Base-by-base conservation (phyloP, 1,140 invertebrate species). In the Euwallacea fornicatus region DNA sequence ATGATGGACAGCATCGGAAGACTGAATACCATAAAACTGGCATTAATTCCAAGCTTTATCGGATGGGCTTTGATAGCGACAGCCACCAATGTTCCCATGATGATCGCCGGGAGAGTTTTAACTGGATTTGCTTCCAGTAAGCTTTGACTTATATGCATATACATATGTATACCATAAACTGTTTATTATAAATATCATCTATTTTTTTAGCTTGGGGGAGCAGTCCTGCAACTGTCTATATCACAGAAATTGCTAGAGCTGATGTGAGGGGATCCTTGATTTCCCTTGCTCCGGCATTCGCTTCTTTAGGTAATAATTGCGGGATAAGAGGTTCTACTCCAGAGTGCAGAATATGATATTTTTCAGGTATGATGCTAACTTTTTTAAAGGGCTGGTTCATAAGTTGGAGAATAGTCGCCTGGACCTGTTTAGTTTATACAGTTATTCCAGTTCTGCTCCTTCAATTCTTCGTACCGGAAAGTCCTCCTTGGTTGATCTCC, bases 1-100 rank as follows among this genome's bases (percentile, higher is more conserved):
- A 66, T 86, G 2, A 88, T 91, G 79, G 90, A 91, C 72, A 81
- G 78, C 16, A 76, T 88, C 47, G 90, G 91, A 15, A 78, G 90
- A 59, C 82, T 89, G 73, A 83, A 82, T 56, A 87, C 88, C 0
- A 82, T 92, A 10, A 84, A 88, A 74, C 61, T 89, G 2, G 84
- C 87, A 0, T 80, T 85, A 0, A 74, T 90, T 8, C 88, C 89
- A 0, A 88, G 85, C 66, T 71, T 87, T 0, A 56, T 84, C 2
- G 89, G 90, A 2, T 92, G 88, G 86, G 76, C 86, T 2, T 66
- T 87, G 0, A 88, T 91, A 13, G 87, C 86, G 0, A 77, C 78
- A n/a, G 81, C 85, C 0, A 66, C 68, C 2, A 83, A 83, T 74
- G 72, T 86, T 43, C 73, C 79, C 0, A 83, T 84, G 78, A 79